A percentile compares a stretch with the other conserved stretches of the same genome.
These are phyloP conservation scores for Entelurus aequoreus DNA, from an alignment of 2,113 vertebrate species.

Conservation along the genomic window DNA sequence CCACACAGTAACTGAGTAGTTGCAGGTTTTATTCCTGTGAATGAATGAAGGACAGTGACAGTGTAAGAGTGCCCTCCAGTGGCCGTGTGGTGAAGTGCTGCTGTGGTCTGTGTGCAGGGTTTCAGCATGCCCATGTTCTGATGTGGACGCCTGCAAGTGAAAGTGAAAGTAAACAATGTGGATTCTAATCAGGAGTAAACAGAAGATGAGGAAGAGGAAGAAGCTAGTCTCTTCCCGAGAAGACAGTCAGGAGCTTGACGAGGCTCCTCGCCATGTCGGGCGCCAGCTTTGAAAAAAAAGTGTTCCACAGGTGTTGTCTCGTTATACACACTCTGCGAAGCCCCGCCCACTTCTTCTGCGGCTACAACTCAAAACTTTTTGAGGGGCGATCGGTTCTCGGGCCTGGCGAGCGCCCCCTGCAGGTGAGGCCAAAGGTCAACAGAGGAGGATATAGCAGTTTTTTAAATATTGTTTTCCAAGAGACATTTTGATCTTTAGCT, in stretches of 20 bases:
- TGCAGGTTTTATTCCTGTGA: background rate
- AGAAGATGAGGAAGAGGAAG: conserved; percentile 21
- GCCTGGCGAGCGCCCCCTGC: no score
- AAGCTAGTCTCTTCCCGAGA: conserved; percentile 36
- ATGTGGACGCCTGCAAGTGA: conserved; percentile 63
- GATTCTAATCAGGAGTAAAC: conserved; percentile 54
- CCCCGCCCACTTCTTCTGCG: conserved; percentile 30
- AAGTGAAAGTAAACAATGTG: conserved; percentile 62
- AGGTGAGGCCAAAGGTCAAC: no score
- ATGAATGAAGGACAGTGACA: conserved; percentile 1
- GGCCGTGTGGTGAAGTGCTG: background rate
- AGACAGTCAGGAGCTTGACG: conserved; percentile 25
- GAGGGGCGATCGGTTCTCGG: conserved; percentile 35
- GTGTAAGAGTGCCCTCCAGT: no score
- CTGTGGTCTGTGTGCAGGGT: conserved; percentile 71
- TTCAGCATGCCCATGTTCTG: conserved; percentile 99
- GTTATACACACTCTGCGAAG: background rate
- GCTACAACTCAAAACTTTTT: conserved; percentile 28
- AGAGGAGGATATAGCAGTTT: conserved; percentile 8
- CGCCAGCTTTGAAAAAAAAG: background rate
- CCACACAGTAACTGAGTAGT: no score
- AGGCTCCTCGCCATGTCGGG: conserved; percentile 11
- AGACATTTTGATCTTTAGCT: conserved; percentile 75
- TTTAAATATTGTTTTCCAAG: conserved; percentile 32
- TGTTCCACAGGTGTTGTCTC: background rate